These are phyloP conservation scores for Larimichthys crocea DNA, from an alignment of 2,113 vertebrate species.

Conservation along the genomic window DNA sequence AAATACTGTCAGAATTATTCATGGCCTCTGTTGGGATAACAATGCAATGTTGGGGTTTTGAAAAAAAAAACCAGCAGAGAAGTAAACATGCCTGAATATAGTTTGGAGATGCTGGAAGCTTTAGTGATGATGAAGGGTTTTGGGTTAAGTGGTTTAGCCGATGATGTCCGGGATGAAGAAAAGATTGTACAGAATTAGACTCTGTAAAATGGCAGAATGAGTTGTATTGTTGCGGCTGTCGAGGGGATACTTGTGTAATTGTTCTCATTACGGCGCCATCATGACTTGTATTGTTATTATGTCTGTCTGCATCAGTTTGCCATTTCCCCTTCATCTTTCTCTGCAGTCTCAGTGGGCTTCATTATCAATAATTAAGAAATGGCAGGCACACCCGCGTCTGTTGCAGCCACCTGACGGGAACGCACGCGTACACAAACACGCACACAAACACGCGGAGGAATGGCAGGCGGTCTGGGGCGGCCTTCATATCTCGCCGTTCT, in stretches of 20 bases:
- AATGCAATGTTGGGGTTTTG: constrained; percentile 29
- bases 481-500: constrained; percentile 59
- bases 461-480: constrained; percentile 55
- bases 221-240: constrained; percentile 59
- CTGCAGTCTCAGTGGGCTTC: constrained; percentile 73
- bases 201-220: constrained; percentile 43
- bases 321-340: constrained; percentile 72
- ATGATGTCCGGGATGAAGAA: constrained; percentile 31
- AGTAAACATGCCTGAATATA: constrained; percentile 39
- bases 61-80: constrained; percentile 36
- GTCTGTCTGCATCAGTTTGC: constrained; percentile 73
- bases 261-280: constrained; percentile 71
- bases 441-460: constrained; percentile 24
- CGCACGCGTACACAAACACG: background rate
- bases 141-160: constrained; percentile 20
- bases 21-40: constrained; percentile 42
- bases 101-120: constrained; percentile 40
- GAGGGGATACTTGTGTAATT: constrained; percentile 63
- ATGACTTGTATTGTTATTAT: constrained; percentile 69
- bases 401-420: constrained; percentile 66
- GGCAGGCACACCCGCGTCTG: constrained; percentile 71
- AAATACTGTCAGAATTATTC: constrained; percentile 59
- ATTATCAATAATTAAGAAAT: constrained; percentile 85
- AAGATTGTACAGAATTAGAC: constrained; percentile 40
- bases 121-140: constrained; percentile 27